Evolutionary conservation across 1,140 invertebrate species (phyloP), one percentile per base, ranked within the genome.

Genomic region (Hormaphis cornu): DNA sequence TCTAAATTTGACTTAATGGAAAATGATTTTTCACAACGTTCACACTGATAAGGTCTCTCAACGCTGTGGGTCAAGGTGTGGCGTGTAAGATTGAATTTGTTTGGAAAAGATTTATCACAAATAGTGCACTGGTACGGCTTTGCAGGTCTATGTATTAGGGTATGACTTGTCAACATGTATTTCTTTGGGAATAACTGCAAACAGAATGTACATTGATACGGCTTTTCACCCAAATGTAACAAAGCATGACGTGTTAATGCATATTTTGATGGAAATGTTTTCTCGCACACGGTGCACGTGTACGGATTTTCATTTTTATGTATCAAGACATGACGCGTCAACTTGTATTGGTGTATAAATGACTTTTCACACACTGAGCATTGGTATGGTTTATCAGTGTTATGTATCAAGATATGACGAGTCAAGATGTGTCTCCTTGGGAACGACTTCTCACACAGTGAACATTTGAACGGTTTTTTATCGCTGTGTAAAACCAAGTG

Each of bases 61-160:
- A 86, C 86, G 1, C 85, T 87, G 76, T 89, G 87, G 42, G 85
- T 85, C 3, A 83, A 78, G 46, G 88, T 77, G 78, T 91, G 89
- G 8, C 87, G 74, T 71, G 80, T 76, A 28, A 86, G 73, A 58
- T 84, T 80, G 54, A 81, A 82, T 69, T 82, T 82, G 40, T 81
- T 78, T 0, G 86, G 86, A 74, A 88, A 89, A 0, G 84, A 82
- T 73, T 88, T 88, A 8, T 70, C 54, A 72, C 81, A 82, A 46
- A 77, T 75, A 8, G 78, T 77, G 70, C 82, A 83, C 14, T 75
- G 75, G 42, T 77, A 79, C 0, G 81, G 81, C 70, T 80, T 81
- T 18, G 77, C 77, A 0, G 75, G 78, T 5, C 75, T 76, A 26
- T 82, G 81, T 7, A 73, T 75, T 75, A 77, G 78, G 74, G 79